Conservation (phyloP, 2,888 invertebrate genomes). For the Hyppa rectilinea region DNA sequence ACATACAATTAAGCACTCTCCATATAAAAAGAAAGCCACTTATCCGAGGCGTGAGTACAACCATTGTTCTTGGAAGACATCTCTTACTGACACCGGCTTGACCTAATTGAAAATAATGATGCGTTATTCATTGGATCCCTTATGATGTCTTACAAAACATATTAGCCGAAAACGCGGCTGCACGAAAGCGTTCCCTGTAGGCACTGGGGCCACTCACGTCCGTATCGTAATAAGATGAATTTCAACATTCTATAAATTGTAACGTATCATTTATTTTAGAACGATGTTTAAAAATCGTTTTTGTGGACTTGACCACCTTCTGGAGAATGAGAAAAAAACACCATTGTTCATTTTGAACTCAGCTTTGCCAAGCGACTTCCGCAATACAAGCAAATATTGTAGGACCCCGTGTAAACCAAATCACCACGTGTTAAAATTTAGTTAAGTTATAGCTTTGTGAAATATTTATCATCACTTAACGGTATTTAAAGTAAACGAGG, state of each 20-base stretch:
- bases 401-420: conserved; percentile 21
- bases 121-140: conserved; percentile 85
- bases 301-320: conserved; percentile 66
- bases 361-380: conserved; percentile 6
- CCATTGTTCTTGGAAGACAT: conserved; percentile 88
- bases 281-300: conserved; percentile 76
- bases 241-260: conserved; percentile 79
- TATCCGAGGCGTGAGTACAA: conserved; percentile 85
- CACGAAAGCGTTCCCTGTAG: conserved; percentile 62
- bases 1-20: conserved; percentile 85
- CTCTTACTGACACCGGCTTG: conserved; percentile 86
- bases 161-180: conserved; percentile 74
- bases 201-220: conserved; percentile 55
- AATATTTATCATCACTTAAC: conserved; percentile 41
- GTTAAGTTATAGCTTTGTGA: conserved; percentile 9
- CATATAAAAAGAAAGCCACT: conserved; percentile 87
- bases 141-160: conserved; percentile 82
- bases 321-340: not conserved
- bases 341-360: not conserved
- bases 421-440: conserved; percentile 17
- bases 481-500: conserved; percentile 16
- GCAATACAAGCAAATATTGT: conserved; percentile 33
- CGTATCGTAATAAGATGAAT: conserved; percentile 70
- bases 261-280: conserved; percentile 83
- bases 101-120: conserved; percentile 90